phyloP scores from a whole-genome alignment of 2,888 invertebrate species.

The Crossocerus cetratus region DNA sequence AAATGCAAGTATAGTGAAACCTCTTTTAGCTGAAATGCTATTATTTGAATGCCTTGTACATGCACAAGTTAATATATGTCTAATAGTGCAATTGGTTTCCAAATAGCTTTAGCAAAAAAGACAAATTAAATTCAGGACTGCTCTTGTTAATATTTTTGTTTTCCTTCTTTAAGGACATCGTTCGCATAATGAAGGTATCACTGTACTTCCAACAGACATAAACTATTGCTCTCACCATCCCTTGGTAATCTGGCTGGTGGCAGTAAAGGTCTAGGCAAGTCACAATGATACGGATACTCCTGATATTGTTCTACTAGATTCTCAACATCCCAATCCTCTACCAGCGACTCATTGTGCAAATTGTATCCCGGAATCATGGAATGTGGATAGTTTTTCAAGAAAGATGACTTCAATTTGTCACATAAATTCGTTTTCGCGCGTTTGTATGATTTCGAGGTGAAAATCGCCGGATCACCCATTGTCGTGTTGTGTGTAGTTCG shows the following conservation, averaged over 20 bases:
- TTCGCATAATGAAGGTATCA: too few species aligned
- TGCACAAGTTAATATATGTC: not conserved
- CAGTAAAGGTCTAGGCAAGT: conserved; percentile 71
- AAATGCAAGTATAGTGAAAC: not conserved
- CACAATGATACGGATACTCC: conserved; percentile 68
- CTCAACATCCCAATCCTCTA: conserved; percentile 56
- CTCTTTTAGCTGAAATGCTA: not conserved
- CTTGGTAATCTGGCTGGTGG: conserved; percentile 67
- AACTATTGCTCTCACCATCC: conserved; percentile 57
- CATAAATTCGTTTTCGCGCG: conserved; percentile 58
- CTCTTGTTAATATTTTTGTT: too few species aligned
- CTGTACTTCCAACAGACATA: too few species aligned
- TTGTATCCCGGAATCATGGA: conserved; percentile 63
- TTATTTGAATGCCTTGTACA: not conserved
- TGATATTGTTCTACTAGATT: conserved; percentile 56
- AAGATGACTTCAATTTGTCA: conserved; percentile 52
- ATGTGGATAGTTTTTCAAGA: conserved; percentile 61
- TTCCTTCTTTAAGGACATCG: too few species aligned
- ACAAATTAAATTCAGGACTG: not conserved
- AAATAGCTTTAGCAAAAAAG: not conserved
- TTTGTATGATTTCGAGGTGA: conserved; percentile 47
- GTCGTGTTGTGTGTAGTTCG: not conserved
- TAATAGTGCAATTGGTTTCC: too few species aligned
- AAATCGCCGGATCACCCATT: conserved; percentile 32
- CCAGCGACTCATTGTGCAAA: conserved; percentile 49